These are phyloP conservation scores for Nomada fucata DNA, from an alignment of 2,888 invertebrate species.

Conservation along the genomic window DNA sequence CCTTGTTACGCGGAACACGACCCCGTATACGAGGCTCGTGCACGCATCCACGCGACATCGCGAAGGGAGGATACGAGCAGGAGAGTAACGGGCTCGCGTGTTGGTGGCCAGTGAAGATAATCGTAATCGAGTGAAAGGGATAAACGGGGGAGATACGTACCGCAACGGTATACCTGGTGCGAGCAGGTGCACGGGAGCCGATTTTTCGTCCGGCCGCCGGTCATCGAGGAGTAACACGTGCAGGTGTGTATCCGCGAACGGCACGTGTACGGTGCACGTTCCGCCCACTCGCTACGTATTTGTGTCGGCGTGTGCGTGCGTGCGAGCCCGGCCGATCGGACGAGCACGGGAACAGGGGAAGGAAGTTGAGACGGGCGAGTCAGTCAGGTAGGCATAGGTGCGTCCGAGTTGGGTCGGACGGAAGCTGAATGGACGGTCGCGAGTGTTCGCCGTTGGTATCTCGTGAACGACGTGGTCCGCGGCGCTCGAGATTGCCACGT, in stretches of 20 bases:
- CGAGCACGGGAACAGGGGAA: not conserved
- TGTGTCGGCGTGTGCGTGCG: constrained; percentile 13
- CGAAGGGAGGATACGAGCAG: constrained; percentile 17
- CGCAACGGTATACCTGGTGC: constrained; percentile 17
- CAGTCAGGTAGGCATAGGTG: constrained; percentile 23
- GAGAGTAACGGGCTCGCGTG: constrained; percentile 34
- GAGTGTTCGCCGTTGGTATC: constrained; percentile 12
- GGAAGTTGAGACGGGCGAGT: not conserved
- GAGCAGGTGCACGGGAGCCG: constrained; percentile 42
- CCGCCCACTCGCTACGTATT: constrained; percentile 24
- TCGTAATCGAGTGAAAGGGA: constrained; percentile 21
- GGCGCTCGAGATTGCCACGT: too few relatives aligned
- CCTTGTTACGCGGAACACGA: not conserved
- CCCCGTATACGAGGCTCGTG: not conserved
- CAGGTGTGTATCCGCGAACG: constrained; percentile 67
- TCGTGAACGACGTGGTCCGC: not conserved
- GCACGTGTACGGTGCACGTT: constrained; percentile 56
- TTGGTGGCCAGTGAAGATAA: constrained; percentile 6
- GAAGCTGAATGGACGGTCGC: not conserved
- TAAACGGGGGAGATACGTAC: constrained; percentile 18
- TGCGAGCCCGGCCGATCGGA: constrained; percentile 9
- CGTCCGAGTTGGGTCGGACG: not conserved
- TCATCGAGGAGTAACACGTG: constrained; percentile 64
- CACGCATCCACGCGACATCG: constrained; percentile 1
- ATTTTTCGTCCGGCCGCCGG: not conserved